Conservation (phyloP, 1,140 invertebrate species). For the Cyclina sinensis region DNA sequence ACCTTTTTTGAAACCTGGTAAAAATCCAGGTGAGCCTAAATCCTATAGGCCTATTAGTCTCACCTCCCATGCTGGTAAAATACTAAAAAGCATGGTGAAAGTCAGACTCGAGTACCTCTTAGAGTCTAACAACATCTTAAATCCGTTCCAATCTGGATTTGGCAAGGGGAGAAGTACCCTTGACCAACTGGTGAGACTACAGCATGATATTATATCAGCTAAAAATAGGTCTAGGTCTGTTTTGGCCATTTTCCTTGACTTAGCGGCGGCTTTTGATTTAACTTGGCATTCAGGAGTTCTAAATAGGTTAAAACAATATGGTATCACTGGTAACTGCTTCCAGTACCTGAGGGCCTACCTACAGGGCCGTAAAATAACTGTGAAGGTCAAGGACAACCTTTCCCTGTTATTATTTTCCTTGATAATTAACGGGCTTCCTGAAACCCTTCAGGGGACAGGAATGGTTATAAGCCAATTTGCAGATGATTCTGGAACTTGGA, state of each 20-base stretch:
- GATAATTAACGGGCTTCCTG: too few relatives aligned
- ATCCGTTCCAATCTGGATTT: conserved; percentile 17
- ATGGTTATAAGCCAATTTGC: too few relatives aligned
- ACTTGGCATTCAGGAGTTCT: too few relatives aligned
- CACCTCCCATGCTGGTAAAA: not conserved
- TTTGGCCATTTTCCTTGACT: not conserved
- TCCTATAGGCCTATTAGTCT: conserved; percentile 21
- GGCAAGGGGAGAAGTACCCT: conserved; percentile 13
- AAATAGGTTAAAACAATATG: too few relatives aligned
- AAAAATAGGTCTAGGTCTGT: not conserved
- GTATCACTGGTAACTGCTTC: conserved; percentile 26
- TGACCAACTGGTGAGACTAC: not conserved
- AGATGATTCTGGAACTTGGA: too few relatives aligned
- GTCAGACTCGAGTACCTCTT: too few relatives aligned
- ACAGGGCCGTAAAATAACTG: not conserved
- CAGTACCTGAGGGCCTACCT: conserved; percentile 12
- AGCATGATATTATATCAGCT: conserved; percentile 1
- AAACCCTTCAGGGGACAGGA: too few relatives aligned
- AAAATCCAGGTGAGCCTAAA: too few relatives aligned
- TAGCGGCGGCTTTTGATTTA: too few relatives aligned
- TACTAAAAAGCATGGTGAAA: conserved; percentile 10
- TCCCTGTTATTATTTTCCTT: too few relatives aligned
- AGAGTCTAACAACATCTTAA: not conserved
- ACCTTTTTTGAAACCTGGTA: not conserved
- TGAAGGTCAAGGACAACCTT: too few relatives aligned